Conservation (phyloP, 2,888 invertebrate genomes). For the Acanthococcus lagerstroemiae region DNA sequence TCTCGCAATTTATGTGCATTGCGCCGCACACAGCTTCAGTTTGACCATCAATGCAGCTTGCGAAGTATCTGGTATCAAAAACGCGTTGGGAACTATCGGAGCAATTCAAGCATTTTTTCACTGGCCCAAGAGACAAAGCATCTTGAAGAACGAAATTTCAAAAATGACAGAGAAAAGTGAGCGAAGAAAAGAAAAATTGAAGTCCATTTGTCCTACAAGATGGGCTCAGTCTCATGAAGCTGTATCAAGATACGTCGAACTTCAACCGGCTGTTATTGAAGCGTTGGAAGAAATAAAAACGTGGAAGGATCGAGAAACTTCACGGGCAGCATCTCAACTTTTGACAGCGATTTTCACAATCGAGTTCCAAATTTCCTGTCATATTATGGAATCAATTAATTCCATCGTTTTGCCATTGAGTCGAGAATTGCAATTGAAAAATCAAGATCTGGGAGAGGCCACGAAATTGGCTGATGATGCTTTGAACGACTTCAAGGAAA, state of each 20-base stretch:
- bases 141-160: slow-evolving; percentile 9
- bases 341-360: slow-evolving; percentile 8
- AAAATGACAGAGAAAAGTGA: slow-evolving; percentile 13
- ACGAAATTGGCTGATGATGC: slow-evolving; percentile 14
- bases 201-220: slow-evolving; percentile 12
- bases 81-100: slow-evolving; percentile 35
- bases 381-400: slow-evolving; percentile 11
- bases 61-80: slow-evolving; percentile 35
- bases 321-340: slow-evolving; percentile 11
- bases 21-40: slow-evolving; percentile 23
- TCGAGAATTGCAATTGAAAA: slow-evolving; percentile 8
- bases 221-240: slow-evolving; percentile 14
- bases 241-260: slow-evolving; percentile 8
- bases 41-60: slow-evolving; percentile 34
- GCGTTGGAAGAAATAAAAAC: slow-evolving; percentile 13
- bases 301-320: slow-evolving; percentile 13
- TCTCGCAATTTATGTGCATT: too few relatives aligned
- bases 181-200: slow-evolving; percentile 9
- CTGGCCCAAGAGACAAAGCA: slow-evolving; percentile 4
- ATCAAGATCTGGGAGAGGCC: slow-evolving; percentile 16
- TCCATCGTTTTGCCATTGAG: slow-evolving; percentile 13
- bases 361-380: slow-evolving; percentile 5
- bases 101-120: slow-evolving; percentile 4
- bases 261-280: slow-evolving; percentile 12
- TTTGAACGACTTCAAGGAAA: slow-evolving; percentile 4